Evolutionary conservation across 2,888 invertebrate species (phyloP).

Genomic region (Epicampocera succincta): DNA sequence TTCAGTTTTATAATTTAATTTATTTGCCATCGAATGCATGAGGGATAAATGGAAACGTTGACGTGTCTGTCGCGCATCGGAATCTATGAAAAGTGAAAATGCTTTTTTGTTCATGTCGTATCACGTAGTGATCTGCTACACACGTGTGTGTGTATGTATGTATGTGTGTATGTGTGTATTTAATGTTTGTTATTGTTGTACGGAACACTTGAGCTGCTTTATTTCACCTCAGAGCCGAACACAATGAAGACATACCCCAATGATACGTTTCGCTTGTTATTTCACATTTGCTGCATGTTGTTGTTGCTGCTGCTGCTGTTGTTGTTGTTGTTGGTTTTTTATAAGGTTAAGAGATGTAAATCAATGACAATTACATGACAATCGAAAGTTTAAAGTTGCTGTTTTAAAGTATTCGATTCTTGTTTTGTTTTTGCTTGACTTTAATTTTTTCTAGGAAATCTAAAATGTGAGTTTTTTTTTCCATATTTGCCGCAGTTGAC

Average conservation of each 20-base stretch:
- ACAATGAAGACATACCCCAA: slow-evolving; percentile 64
- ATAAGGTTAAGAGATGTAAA: slow-evolving; percentile 66
- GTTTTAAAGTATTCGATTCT: neutral
- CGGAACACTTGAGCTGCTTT: neutral
- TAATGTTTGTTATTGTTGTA: slow-evolving; percentile 14
- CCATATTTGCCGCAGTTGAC: slow-evolving; percentile 35
- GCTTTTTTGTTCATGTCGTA: slow-evolving; percentile 10
- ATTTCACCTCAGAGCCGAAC: neutral
- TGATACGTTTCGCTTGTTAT: slow-evolving; percentile 44
- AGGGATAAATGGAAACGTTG: slow-evolving; percentile 50
- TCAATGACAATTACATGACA: slow-evolving; percentile 68
- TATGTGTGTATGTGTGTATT: too few species aligned
- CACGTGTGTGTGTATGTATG: too few species aligned
- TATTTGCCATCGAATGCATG: slow-evolving; percentile 64
- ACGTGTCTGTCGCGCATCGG: slow-evolving; percentile 63
- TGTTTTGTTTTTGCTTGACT: neutral
- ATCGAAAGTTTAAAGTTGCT: slow-evolving; percentile 62
- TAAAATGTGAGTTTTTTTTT: slow-evolving; percentile 19
- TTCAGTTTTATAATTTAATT: slow-evolving; percentile 67
- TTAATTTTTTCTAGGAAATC: slow-evolving; percentile 41
- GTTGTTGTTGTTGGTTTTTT: neutral
- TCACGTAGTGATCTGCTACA: slow-evolving; percentile 48
- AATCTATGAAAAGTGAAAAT: slow-evolving; percentile 35
- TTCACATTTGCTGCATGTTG: slow-evolving; percentile 10
- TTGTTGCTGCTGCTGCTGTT: slow-evolving; percentile 3